These are phyloP conservation scores for Drosophila fungiperda DNA, from an alignment of 2,888 invertebrate species.

Conservation along the genomic window DNA sequence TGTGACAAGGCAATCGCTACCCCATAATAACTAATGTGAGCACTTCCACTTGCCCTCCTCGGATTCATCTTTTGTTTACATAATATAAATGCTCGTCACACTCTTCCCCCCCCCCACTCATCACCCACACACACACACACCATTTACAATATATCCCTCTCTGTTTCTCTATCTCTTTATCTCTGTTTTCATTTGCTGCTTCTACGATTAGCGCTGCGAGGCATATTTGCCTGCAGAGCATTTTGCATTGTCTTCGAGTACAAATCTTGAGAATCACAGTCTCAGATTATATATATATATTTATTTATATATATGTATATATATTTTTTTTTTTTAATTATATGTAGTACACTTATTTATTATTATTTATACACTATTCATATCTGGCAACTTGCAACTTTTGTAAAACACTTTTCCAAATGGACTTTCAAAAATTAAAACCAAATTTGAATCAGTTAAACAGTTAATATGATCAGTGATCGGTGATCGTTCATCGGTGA, in stretches of 20 bases:
- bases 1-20: conserved; percentile 36
- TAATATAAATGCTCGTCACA: conserved; percentile 48
- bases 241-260: conserved; percentile 34
- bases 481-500: not conserved
- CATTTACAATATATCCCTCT: not conserved
- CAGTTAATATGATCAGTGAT: not conserved
- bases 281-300: not conserved
- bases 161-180: not conserved
- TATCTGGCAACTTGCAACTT: not conserved
- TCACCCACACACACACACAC: too few species aligned
- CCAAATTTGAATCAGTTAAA: too few species aligned
- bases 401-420: not conserved
- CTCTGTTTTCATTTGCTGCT: conserved; percentile 27
- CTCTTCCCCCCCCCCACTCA: conserved; percentile 1
- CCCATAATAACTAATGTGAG: conserved; percentile 71
- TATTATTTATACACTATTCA: not conserved
- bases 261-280: conserved; percentile 8
- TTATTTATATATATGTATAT: not conserved
- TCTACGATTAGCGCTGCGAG: conserved; percentile 17
- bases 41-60: conserved; percentile 60
- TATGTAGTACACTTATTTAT: too few species aligned
- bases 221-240: conserved; percentile 23
- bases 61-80: conserved; percentile 66
- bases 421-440: not conserved
- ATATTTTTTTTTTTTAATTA: too few species aligned